Evolutionary conservation across 2,113 vertebrate genomes (phyloP).

Genomic region (Upupa epops): DNA sequence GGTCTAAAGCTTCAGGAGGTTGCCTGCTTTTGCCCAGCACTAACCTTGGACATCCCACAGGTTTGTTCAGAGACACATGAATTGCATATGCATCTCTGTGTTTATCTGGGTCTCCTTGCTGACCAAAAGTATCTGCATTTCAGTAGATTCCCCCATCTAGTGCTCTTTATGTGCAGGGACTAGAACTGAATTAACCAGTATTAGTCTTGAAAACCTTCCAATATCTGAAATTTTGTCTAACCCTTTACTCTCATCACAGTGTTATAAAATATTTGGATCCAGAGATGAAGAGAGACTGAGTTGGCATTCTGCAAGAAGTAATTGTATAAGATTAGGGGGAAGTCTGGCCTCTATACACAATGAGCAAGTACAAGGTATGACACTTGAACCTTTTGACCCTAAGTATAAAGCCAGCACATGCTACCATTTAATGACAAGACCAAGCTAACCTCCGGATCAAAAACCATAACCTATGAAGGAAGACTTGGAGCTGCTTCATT

Average conservation of each 20-base stretch:
- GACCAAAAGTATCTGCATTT: background rate
- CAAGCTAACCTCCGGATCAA: background rate
- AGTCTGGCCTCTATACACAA: conserved; percentile 83
- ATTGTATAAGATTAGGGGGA: conserved; percentile 79
- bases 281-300: conserved; percentile 62
- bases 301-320: conserved; percentile 80
- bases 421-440: background rate
- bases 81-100: fast-evolving
- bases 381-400: background rate
- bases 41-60: background rate
- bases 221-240: background rate
- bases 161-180: background rate
- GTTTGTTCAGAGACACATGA: too few relatives aligned
- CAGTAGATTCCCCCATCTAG: background rate
- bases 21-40: background rate
- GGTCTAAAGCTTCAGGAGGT: background rate
- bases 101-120: background rate
- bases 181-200: background rate
- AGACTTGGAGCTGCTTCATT: background rate
- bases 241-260: conserved; percentile 68
- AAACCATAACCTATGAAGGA: background rate
- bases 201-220: background rate
- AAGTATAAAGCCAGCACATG: background rate
- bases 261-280: conserved; percentile 80
- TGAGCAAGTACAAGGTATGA: conserved; percentile 84